These are phyloP conservation scores for Augochlorella aurata DNA, from an alignment of 2,888 invertebrate genomes.

Conservation along the genomic window DNA sequence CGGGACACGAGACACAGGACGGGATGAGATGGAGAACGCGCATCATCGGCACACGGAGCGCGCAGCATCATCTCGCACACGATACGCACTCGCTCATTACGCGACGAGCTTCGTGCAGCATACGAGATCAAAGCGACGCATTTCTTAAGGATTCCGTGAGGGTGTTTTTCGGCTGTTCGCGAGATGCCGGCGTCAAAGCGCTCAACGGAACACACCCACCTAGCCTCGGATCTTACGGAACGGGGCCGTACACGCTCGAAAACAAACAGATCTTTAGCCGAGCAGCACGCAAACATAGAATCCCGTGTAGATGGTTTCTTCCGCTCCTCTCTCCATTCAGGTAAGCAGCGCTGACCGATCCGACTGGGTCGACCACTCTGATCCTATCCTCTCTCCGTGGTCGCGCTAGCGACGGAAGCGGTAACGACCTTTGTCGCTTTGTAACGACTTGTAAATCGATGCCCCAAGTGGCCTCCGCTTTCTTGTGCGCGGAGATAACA, in stretches of 20 bases:
- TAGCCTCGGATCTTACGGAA: background rate
- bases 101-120: slow-evolving; percentile 33
- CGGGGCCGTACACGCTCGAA: background rate
- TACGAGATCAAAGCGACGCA: slow-evolving; percentile 40
- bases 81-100: slow-evolving; percentile 41
- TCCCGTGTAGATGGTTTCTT: background rate
- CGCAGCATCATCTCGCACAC: slow-evolving; percentile 4
- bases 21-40: background rate
- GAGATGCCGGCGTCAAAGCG: slow-evolving; percentile 9
- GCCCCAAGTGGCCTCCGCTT: slow-evolving; percentile 30
- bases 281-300: background rate
- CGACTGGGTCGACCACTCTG: background rate
- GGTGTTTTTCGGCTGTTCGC: slow-evolving; percentile 13
- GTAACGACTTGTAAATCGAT: slow-evolving; percentile 39
- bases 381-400: slow-evolving; percentile 3
- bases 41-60: background rate
- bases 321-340: background rate
- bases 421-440: slow-evolving; percentile 58
- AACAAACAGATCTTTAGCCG: slow-evolving; percentile 3
- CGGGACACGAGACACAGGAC: background rate
- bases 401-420: slow-evolving; percentile 45
- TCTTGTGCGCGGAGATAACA: slow-evolving; percentile 30
- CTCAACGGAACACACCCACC: background rate
- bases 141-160: slow-evolving; percentile 1
- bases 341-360: background rate